Evolutionary conservation across 2,113 vertebrate genomes (phyloP), one percentile per base, ranked within the genome.

Genomic region (Procavia capensis): DNA sequence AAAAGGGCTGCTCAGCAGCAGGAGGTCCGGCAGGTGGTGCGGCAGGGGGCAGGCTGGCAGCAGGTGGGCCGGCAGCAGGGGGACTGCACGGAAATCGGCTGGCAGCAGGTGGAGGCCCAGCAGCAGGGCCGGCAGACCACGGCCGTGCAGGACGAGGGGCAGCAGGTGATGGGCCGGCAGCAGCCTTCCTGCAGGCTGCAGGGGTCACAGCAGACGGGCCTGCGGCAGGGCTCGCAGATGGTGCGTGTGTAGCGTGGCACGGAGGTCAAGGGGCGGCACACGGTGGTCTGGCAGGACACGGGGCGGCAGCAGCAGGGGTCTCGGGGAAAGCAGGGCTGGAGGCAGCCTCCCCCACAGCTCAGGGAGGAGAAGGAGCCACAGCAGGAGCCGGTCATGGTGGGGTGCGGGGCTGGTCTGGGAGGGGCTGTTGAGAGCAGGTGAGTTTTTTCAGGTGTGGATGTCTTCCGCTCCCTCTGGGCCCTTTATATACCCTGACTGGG

Each of bases 101-200:
- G 97, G 97, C 96, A 97, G 94, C 90, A 72, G 50, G 96, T 95
- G 85, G 94, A 90, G 63, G 92, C 45, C 96, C 97, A 97, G 95
- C 96, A 94, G 96, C 95, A 86, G 91, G 97, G 96, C 1, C 95
- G 84, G 94, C 96, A 96, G 39, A 97, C 97, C 86, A 97, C 96
- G 0, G 97, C 90, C 0, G 88, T 96, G 95, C 95, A 97, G 5
- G 94, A 97, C 3, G 84, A 45, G 88, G 97, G 96, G 96, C 97
- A 97, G 96, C 97, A 97, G 95, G 25, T 47, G 88, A 96, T 97
- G 90, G 96, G 97, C 45, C 89, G 36, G 79, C 97, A 97, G 97
- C 97, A 97, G 64, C 95, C 96, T 43, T 94, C 83, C 92, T 97
- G 95, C 93, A 92, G 47, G 27, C 68, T 24, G 31, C 96, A 97